Percentiles rank a stretch among this genome's conserved stretches.
Evolutionary conservation across 2,888 invertebrate species (phyloP).

Genomic region (Melangyna quadrimaculata): DNA sequence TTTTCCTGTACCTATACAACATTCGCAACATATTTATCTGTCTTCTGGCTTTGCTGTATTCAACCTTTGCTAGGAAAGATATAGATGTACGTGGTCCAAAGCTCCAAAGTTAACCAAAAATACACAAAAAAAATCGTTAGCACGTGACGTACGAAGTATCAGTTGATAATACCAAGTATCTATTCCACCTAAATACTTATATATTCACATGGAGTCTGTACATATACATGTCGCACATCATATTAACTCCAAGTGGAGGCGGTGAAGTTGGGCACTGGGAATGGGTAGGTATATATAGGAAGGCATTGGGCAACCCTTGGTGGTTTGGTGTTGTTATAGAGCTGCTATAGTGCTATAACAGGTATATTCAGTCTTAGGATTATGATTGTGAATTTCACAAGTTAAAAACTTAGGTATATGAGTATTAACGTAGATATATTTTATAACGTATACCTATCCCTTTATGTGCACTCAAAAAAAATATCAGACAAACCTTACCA

Average conservation of each 20-base stretch:
- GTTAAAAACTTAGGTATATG: not conserved
- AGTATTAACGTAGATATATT: too few relatives aligned
- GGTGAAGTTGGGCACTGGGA: not conserved
- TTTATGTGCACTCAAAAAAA: too few relatives aligned
- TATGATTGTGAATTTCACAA: conserved; percentile 8
- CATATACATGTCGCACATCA: conserved; percentile 61
- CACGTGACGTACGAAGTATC: conserved; percentile 67
- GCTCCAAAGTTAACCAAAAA: conserved; percentile 21
- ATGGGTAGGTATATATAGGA: too few relatives aligned
- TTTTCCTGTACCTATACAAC: not conserved
- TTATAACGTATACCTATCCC: too few relatives aligned
- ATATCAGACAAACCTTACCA: too few relatives aligned
- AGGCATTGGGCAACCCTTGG: conserved; percentile 41
- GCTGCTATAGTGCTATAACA: not conserved
- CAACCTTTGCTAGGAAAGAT: not conserved
- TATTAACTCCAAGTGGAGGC: conserved; percentile 48
- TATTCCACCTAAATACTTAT: conserved; percentile 70
- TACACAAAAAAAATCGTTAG: conserved; percentile 49
- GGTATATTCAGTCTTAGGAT: not conserved
- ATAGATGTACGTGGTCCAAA: conserved; percentile 27
- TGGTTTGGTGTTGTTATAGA: not conserved
- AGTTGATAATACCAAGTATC: conserved; percentile 69
- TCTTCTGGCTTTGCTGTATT: not conserved
- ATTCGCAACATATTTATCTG: conserved; percentile 55
- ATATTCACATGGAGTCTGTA: conserved; percentile 63